Evolutionary conservation across 1,140 invertebrate species (phyloP).

Genomic region (Tetramorium simillimum): DNA sequence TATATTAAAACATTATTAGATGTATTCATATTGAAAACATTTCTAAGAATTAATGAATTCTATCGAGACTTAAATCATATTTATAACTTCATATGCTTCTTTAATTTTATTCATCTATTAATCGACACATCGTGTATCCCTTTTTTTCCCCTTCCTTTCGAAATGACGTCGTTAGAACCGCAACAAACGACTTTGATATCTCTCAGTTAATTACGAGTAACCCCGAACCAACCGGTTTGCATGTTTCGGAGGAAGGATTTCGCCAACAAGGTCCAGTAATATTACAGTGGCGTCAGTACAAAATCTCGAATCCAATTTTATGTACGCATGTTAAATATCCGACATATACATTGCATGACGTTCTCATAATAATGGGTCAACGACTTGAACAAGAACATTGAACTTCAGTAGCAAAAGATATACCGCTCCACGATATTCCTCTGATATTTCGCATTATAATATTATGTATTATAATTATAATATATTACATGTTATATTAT

Average conservation of each 20-base stretch:
- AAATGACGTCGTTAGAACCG: constrained; percentile 52
- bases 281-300: constrained; percentile 28
- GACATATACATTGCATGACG: background rate
- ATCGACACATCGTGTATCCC: background rate
- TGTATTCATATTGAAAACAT: background rate
- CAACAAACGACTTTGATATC: constrained; percentile 47
- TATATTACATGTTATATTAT: too few relatives aligned
- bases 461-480: too few relatives aligned
- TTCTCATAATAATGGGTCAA: constrained; percentile 27
- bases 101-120: background rate
- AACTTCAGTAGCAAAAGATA: constrained; percentile 35
- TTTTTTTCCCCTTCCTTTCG: constrained; percentile 6
- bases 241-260: constrained; percentile 38
- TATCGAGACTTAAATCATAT: background rate
- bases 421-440: too few relatives aligned
- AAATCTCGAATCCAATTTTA: constrained; percentile 61
- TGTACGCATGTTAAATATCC: background rate
- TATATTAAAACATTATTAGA: background rate
- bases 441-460: too few relatives aligned
- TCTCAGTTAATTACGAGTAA: constrained; percentile 54
- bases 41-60: background rate
- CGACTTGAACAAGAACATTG: constrained; percentile 43
- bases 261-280: constrained; percentile 10
- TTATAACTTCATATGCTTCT: background rate
- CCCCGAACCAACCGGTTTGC: constrained; percentile 68